A percentile compares a stretch with the other conserved stretches of the same genome.
phyloP scores from a whole-genome alignment of 2,797 vertebrate genomes.

The Chaunax sp. region DNA sequence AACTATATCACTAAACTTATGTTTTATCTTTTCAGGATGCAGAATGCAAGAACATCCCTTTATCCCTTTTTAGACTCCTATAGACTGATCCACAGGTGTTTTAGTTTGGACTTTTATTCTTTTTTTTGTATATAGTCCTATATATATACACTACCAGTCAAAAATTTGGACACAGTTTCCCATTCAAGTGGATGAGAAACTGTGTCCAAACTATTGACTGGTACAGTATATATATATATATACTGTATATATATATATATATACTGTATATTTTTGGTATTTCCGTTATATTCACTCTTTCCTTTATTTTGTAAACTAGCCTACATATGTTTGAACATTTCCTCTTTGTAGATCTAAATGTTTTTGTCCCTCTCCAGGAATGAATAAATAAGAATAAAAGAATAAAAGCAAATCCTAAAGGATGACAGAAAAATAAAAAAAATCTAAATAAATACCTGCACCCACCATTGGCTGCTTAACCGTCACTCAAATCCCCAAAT shows the following conservation, averaged over 20 bases:
- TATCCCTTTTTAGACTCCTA: neutral
- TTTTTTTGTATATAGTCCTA: too few species aligned
- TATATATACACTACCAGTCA: too few species aligned
- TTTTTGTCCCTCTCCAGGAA: too few species aligned
- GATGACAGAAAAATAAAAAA: neutral
- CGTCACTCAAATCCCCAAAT: constrained; percentile 66
- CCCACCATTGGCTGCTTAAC: constrained; percentile 66
- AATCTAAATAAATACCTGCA: constrained; percentile 21
- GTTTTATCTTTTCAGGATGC: neutral
- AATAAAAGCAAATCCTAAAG: neutral
- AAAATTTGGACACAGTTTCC: too few species aligned
- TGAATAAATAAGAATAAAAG: too few species aligned
- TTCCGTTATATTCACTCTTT: neutral
- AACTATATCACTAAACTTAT: constrained; percentile 7
- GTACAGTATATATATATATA: too few species aligned
- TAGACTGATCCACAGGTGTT: neutral
- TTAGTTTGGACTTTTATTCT: too few species aligned
- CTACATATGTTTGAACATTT: too few species aligned
- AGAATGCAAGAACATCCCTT: neutral
- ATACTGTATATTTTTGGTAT: neutral
- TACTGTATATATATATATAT: neutral
- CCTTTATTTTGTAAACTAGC: neutral
- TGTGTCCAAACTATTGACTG: too few species aligned
- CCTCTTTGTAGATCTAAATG: too few species aligned
- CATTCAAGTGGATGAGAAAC: too few species aligned